phyloP scores from a whole-genome alignment of 2,797 vertebrate genomes.

The Poliocrania exsul region DNA sequence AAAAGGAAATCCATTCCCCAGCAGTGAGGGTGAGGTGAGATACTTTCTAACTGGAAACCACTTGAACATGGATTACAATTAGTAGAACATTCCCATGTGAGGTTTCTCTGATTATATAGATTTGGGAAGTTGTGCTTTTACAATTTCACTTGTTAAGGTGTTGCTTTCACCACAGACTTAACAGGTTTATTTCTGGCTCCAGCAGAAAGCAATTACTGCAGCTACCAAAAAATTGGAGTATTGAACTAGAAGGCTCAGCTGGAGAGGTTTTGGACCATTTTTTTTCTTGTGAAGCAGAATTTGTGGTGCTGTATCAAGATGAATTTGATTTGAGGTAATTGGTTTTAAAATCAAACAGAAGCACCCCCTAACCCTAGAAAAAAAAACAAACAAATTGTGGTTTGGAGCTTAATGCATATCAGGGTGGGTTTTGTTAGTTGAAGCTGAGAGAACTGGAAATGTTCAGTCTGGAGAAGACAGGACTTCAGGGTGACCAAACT shows the following conservation, averaged over 20 bases:
- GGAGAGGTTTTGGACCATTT: not conserved
- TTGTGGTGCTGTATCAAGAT: not conserved
- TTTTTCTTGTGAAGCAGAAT: not conserved
- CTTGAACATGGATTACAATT: not conserved
- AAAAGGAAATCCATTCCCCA: not conserved
- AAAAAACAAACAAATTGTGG: accelerated
- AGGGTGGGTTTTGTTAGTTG: not conserved
- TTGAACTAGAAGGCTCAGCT: not conserved
- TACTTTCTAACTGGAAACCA: not conserved
- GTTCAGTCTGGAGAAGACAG: not conserved
- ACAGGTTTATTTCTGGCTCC: slow-evolving; percentile 45
- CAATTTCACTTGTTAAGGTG: not conserved
- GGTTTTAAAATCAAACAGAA: not conserved
- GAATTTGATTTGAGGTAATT: not conserved
- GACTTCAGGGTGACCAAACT: not conserved
- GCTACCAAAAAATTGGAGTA: slow-evolving; percentile 24
- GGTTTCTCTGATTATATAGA: not conserved
- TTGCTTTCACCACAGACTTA: slow-evolving; percentile 18
- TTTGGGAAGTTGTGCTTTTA: not conserved
- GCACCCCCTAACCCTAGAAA: accelerated
- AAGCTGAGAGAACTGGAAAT: not conserved
- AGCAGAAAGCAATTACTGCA: slow-evolving; percentile 39
- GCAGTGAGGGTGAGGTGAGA: not conserved
- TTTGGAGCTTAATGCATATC: not conserved
- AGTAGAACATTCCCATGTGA: not conserved